These are phyloP conservation scores for Theonella swinhoei DNA, from an alignment of 37 sponge, comb jelly and placozoan genomes.

Conservation along the genomic window DNA sequence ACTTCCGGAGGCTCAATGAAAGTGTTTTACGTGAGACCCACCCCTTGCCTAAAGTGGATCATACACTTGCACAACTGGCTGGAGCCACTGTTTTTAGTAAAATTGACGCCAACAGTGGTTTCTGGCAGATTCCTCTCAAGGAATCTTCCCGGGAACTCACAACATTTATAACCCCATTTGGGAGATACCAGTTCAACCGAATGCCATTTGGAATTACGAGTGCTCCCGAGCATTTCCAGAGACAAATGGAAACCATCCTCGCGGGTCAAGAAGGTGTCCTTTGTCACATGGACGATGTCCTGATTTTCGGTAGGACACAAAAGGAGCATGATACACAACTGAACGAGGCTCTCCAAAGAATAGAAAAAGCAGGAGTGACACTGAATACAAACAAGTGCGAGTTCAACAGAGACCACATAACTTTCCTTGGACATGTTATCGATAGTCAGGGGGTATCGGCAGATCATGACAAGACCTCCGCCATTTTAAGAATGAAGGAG, in stretches of 20 bases:
- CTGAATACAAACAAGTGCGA: conserved; percentile 51
- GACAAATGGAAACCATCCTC: conserved; percentile 27
- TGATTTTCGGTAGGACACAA: conserved; percentile 24
- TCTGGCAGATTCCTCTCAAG: not conserved
- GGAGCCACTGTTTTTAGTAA: too few species aligned
- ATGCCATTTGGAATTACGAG: too few species aligned
- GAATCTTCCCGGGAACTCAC: not conserved
- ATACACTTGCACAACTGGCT: too few species aligned
- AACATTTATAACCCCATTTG: too few species aligned
- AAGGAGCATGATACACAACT: conserved; percentile 45
- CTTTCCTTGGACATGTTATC: too few species aligned
- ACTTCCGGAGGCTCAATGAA: conserved; percentile 14
- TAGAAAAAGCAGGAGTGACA: conserved; percentile 22
- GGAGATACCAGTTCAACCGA: too few species aligned
- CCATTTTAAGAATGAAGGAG: conserved; percentile 26
- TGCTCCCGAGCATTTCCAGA: conserved; percentile 51
- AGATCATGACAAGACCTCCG: conserved; percentile 49
- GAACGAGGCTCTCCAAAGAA: conserved; percentile 35
- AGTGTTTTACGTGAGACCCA: conserved; percentile 3
- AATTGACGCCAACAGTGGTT: too few species aligned
- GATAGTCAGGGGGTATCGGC: conserved; percentile 29
- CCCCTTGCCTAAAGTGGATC: too few species aligned
- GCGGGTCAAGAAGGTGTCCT: conserved; percentile 45
- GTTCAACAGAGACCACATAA: conserved; percentile 29
- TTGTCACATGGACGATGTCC: conserved; percentile 55